Evolutionary conservation across 2,888 invertebrate species (phyloP).

Genomic region (Apeira syringaria): DNA sequence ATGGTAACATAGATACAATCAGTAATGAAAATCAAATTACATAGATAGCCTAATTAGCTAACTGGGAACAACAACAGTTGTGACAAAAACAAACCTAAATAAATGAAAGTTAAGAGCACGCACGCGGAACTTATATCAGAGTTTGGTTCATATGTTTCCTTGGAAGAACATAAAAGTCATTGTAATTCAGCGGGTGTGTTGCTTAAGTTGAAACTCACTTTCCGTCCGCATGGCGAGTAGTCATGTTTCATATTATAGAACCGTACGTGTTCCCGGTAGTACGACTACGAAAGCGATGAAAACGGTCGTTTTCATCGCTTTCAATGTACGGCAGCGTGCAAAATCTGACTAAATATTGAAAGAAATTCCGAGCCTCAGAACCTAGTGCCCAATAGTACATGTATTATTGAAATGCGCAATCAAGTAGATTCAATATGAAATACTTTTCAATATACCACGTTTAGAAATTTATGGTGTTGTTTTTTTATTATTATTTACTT

Average conservation of each 20-base stretch:
- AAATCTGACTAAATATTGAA: constrained; percentile 13
- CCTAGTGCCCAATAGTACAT: too few species aligned
- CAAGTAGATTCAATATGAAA: too few species aligned
- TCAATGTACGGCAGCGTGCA: constrained; percentile 19
- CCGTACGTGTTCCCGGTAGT: constrained; percentile 44
- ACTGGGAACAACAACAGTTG: neutral
- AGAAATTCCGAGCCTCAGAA: constrained; percentile 16
- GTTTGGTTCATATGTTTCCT: constrained; percentile 26
- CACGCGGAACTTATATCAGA: constrained; percentile 26
- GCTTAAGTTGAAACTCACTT: constrained; percentile 50
- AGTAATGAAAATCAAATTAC: constrained; percentile 9
- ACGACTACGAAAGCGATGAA: constrained; percentile 34
- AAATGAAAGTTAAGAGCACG: constrained; percentile 13
- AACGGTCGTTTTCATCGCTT: constrained; percentile 30
- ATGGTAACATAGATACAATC: constrained; percentile 8
- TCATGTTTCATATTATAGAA: constrained; percentile 45
- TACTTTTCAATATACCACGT: too few species aligned
- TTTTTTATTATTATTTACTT: too few species aligned
- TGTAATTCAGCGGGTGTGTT: constrained; percentile 51
- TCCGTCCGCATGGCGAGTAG: constrained; percentile 42
- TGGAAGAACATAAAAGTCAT: constrained; percentile 41
- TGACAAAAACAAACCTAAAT: constrained; percentile 10
- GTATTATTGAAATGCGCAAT: too few species aligned
- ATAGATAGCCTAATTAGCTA: neutral
- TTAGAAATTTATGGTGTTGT: too few species aligned